phyloP scores from a whole-genome alignment of 1,140 invertebrate genomes.

The Dendrolimus punctatus region DNA sequence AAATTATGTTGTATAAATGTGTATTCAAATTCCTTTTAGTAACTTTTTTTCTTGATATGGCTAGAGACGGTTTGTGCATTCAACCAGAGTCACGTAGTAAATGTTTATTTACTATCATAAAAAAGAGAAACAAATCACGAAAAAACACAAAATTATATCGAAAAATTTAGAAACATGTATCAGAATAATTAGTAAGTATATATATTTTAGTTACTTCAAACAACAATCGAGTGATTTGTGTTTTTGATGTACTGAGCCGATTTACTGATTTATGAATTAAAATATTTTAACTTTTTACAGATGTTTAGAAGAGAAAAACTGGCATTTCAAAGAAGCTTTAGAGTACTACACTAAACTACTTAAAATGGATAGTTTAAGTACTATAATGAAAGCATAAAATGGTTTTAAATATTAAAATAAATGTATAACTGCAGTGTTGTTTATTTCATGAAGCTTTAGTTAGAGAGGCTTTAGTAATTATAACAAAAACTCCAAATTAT shows the following conservation, averaged over 20 bases:
- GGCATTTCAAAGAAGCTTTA: constrained; percentile 44
- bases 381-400: not conserved
- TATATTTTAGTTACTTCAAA: too few relatives aligned
- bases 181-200: too few relatives aligned
- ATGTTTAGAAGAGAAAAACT: constrained; percentile 39
- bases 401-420: not conserved
- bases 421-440: not conserved
- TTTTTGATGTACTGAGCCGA: not conserved
- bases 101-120: too few relatives aligned
- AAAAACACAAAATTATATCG: too few relatives aligned
- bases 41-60: not conserved
- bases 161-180: too few relatives aligned
- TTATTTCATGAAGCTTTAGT: too few relatives aligned
- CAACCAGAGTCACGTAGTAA: too few relatives aligned
- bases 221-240: too few relatives aligned
- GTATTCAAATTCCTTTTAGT: not conserved
- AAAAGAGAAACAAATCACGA: too few relatives aligned
- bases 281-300: constrained; percentile 26
- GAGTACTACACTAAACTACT: constrained; percentile 33
- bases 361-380: constrained; percentile 10
- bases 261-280: not conserved
- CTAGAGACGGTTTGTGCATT: too few relatives aligned
- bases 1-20: constrained; percentile 1
- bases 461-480: too few relatives aligned
- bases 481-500: too few relatives aligned